Percentiles rank a stretch among this genome's conserved stretches.
Evolutionary conservation across 2,797 vertebrate genomes (phyloP).

Genomic region (Epinephelus awoara): DNA sequence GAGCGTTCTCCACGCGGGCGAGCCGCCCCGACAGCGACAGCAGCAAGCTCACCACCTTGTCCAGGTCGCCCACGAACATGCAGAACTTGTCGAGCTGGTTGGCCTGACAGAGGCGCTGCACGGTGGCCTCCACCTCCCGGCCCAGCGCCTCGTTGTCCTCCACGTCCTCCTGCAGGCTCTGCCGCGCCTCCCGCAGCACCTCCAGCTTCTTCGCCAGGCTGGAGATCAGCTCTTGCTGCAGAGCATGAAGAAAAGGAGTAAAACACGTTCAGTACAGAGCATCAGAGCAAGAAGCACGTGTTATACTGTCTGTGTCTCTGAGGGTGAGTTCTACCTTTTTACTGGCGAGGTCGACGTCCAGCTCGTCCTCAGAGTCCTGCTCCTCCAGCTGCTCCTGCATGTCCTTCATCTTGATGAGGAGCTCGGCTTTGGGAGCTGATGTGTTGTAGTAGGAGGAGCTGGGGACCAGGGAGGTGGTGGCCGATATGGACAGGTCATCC

Average conservation of each 20-base stretch:
- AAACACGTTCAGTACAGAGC: neutral
- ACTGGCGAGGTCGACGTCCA: slow-evolving; percentile 90
- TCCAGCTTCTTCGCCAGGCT: slow-evolving; percentile 93
- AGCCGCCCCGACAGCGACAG: slow-evolving; percentile 94
- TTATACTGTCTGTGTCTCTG: neutral
- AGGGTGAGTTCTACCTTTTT: slow-evolving; percentile 89
- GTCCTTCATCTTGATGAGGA: slow-evolving; percentile 98
- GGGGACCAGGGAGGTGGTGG: slow-evolving; percentile 88
- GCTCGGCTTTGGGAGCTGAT: slow-evolving; percentile 95
- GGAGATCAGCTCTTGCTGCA: slow-evolving; percentile 93
- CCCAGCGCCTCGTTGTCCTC: slow-evolving; percentile 93
- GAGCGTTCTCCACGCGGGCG: slow-evolving; percentile 94
- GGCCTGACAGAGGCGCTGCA: slow-evolving; percentile 91
- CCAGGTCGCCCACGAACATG: slow-evolving; percentile 96
- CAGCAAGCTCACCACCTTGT: slow-evolving; percentile 97
- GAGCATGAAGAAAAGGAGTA: neutral
- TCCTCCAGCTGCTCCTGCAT: slow-evolving; percentile 88
- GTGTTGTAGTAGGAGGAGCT: slow-evolving; percentile 97
- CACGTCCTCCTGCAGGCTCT: slow-evolving; percentile 93
- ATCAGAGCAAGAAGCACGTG: too few relatives aligned
- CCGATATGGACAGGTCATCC: slow-evolving; percentile 56
- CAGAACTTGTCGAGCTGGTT: slow-evolving; percentile 96
- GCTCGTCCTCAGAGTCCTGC: slow-evolving; percentile 90
- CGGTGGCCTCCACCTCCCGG: slow-evolving; percentile 91
- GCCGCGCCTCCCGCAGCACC: slow-evolving; percentile 91